Percentiles rank a stretch among this genome's conserved stretches.
These are phyloP conservation scores for Lemur catta DNA, from an alignment of 2,797 vertebrate species.

Conservation along the genomic window DNA sequence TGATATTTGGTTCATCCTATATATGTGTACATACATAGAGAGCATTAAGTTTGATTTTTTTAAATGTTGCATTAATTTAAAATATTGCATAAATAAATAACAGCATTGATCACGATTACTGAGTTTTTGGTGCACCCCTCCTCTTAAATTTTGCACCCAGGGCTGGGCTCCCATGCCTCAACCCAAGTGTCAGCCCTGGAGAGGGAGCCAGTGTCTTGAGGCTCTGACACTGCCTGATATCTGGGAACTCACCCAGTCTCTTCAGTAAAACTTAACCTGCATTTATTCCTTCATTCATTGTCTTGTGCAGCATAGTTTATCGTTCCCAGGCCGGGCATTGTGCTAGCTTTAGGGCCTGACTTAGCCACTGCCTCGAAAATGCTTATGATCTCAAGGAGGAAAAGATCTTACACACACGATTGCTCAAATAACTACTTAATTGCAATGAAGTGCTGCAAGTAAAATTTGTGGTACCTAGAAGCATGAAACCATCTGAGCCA, in stretches of 20 bases:
- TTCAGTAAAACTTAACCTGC: background rate
- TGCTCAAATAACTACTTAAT: background rate
- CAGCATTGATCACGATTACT: background rate
- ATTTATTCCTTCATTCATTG: background rate
- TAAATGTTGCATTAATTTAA: background rate
- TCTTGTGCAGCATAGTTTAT: background rate
- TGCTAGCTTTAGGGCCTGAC: background rate
- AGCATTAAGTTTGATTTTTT: background rate
- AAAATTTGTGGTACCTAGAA: background rate
- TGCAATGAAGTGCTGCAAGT: background rate
- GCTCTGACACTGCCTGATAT: fast-evolving
- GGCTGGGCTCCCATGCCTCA: background rate
- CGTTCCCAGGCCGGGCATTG: background rate
- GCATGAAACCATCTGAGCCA: background rate
- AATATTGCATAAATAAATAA: background rate
- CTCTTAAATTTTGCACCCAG: background rate
- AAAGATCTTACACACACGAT: background rate
- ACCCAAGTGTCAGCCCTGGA: background rate
- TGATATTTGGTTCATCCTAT: background rate
- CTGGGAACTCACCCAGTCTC: background rate
- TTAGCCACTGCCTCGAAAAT: background rate
- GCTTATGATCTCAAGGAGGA: background rate
- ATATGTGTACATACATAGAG: fast-evolving
- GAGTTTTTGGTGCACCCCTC: background rate
- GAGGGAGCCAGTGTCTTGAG: background rate